Evolutionary conservation across 2,888 invertebrate genomes (phyloP), one percentile per base, ranked within the genome.

Genomic region (Aethes cnicana): DNA sequence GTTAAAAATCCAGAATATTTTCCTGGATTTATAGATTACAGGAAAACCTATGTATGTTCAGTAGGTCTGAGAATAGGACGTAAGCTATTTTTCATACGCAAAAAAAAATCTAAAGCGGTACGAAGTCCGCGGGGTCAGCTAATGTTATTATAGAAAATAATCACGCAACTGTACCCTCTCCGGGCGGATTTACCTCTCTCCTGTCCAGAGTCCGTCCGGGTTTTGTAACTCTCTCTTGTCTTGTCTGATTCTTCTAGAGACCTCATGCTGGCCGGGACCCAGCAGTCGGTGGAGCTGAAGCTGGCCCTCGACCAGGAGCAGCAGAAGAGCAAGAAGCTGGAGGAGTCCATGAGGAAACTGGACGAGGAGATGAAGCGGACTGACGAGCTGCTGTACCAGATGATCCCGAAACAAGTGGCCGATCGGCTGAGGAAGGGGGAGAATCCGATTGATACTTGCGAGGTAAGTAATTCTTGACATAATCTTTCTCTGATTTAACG

Each of bases 341-440:
- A 98, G 71, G 98, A 98, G 70, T 98, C 97, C 1, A 98, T 99
- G 98, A 91, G 95, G 63, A 97, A 97, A 74, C 84, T 99, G 58
- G 98, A 98, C 74, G 95, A 96, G 61, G 98, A 98, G 82, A 98
- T 98, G 97, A 94, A 95, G 68, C 91, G 97, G 56, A 98, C 98
- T 0, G 98, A 99, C 74, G 97, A 98, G 68, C 89, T 99, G 17
- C 86, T 99, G 1, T 99, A 99, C 82, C 98, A 99, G 90, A 98
- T 99, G 98, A 98, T 99, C 90, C 99, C 99, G 20, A 98, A 97
- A 77, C 96, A 97, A 74, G 98, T 99, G 3, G 98, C 98, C 0
- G 98, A 98, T 79, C 91, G 98, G 36, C 90, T 99, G 46, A 87
- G 98, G 61, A 94, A 95, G 47, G 99, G 99, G n/a, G 97, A 97